phyloP scores from a whole-genome alignment of 2,797 vertebrate genomes.

The Scyliorhinus canicula region DNA sequence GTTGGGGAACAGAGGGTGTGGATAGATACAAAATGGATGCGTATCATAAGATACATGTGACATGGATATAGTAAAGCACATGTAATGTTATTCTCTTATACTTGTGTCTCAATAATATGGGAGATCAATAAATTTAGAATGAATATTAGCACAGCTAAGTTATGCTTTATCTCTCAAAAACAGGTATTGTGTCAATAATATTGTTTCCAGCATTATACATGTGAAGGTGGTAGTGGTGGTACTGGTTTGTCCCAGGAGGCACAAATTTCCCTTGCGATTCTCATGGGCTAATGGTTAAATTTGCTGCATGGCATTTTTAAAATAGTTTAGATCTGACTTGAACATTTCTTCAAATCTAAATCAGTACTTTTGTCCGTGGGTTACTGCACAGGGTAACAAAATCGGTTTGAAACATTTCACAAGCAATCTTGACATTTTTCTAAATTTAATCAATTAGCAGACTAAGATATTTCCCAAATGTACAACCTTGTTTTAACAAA shows the following conservation, averaged over 20 bases:
- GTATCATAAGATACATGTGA: neutral
- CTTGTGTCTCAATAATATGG: neutral
- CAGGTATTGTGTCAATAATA: neutral
- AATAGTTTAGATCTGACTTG: neutral
- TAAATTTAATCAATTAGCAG: neutral
- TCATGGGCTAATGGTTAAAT: neutral
- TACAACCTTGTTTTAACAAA: neutral
- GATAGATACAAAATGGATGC: neutral
- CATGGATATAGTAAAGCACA: neutral
- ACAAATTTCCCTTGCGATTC: neutral
- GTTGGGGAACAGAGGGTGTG: neutral
- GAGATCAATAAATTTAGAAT: neutral
- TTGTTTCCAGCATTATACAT: neutral
- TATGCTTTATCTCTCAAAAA: neutral
- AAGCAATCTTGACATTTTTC: neutral
- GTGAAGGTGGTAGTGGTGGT: no score
- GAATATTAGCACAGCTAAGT: neutral
- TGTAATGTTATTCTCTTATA: neutral
- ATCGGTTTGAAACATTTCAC: neutral
- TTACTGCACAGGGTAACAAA: neutral
- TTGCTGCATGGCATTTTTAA: neutral
- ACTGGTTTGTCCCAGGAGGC: neutral
- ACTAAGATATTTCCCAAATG: neutral
- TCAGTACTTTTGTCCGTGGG: neutral
- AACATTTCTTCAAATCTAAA: conserved; percentile 3